Evolutionary conservation across 92 coral and sea anemone species (phyloP), one percentile per base, ranked within the genome.

Genomic region (Epizoanthus ramosus): DNA sequence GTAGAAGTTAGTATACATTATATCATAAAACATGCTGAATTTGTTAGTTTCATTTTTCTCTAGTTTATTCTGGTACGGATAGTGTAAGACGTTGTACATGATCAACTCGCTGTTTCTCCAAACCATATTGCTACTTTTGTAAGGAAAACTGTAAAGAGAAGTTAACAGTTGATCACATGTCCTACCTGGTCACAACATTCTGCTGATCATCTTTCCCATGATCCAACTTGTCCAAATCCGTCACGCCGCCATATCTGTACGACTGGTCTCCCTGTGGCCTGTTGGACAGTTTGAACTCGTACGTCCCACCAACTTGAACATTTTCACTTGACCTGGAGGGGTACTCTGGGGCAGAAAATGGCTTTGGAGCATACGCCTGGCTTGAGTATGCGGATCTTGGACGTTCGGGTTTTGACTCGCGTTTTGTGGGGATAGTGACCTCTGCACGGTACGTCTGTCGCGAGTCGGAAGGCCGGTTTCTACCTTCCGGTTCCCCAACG

Each of bases 111-210:
- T 18, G 43, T 23, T 65, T 37, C 39, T 67, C 72, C 39, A 33
- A 41, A 33, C 18, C 4, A 33, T 10, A 41, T n/a, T 64, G 28
- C 21, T 14, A 67, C 50, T 17, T 14, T 16, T 21, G 17, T 67
- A 8, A 19, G 69, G 50, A 33, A 35, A 24, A 67, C 18, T 16
- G 43, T 67, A 33, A 24, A 67, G 23, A 4, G 47, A 18, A 33
- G 14, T 50, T 50, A 67, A 66, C 45, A 43, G 31, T 71, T 28
- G 57, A 71, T 3, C 57, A 63, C 0, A 60, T 61, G 21, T 43
- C 86, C 71, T 75, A 92, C 97, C 97, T 90, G 15, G 97, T 90
- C 33, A 92, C 91, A 63, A 90, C 86, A 68, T 90, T 91, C 21
- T 88, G 86, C 14, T 84, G 89, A 22, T 92, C 95, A 13, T 87